Evolutionary conservation across 2,113 vertebrate genomes (phyloP), one percentile per base, ranked within the genome.

Genomic region (Brachyistius frenatus): DNA sequence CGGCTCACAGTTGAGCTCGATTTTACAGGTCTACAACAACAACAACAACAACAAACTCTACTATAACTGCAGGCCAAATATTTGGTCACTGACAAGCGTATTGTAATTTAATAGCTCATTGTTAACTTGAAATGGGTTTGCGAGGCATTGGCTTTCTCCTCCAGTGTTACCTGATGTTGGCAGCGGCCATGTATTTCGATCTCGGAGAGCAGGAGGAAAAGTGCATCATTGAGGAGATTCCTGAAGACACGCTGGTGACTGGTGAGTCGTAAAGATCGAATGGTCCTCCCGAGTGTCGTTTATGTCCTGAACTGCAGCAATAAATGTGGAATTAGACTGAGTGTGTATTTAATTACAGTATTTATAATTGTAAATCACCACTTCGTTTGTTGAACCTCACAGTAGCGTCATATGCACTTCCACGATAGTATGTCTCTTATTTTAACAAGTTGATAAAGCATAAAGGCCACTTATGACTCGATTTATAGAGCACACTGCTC

Each of bases 221-320:
- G 88, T 99, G 97, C 76, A 93, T 98, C 66, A 97, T 98, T 0
- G 95, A 98, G 86, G 97, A 99, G 4, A 65, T 97, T 88, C 97
- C 97, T 23, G 91, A 92, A 0, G 96, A 96, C 87, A 96, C 91
- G 0, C 65, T 96, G 86, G 91, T 98, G 52, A 94, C 95, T 57
- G 97, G 98, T 98, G 89, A 90, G 96, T 90, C 60, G 63, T 62
- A 61, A 9, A 60, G 50, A 69, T 31, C 37, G 16, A 76, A 60
- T n/a, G 64, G 53, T 76, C 39, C 71, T 58, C 61, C 35, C 50
- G 39, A 76, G 50, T 16, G n/a, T 52, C 6, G 1, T 72, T 81
- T 49, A 8, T 35, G 52, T 66, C 39, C 15, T 53, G 39, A 65
- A 49, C 55, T 56, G n/a, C 5, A 41, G 16, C 39, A 63, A 73